A percentile compares a stretch with the other conserved stretches of the same genome.
phyloP scores from a whole-genome alignment of 2,797 vertebrate species.

The Oceanodroma leucorhoa region DNA sequence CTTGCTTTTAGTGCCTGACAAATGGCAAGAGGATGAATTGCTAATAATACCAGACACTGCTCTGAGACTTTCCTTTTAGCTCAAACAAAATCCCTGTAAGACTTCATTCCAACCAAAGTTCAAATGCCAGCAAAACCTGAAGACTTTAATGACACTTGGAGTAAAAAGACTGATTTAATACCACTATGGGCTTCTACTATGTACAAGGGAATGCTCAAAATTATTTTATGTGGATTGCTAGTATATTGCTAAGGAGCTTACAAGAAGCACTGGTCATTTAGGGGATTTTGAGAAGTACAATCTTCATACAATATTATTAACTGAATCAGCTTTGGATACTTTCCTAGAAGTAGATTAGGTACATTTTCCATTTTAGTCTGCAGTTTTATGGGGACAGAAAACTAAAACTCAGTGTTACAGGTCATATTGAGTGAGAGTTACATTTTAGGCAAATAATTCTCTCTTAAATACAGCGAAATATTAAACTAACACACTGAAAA shows the following conservation, averaged over 20 bases:
- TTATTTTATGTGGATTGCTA: conserved; percentile 28
- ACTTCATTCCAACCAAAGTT: conserved; percentile 4
- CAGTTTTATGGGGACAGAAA: background rate
- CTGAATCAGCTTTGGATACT: conserved; percentile 11
- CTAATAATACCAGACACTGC: background rate
- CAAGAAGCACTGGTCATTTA: background rate
- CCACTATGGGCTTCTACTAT: background rate
- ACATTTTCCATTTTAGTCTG: background rate
- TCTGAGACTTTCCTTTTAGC: background rate
- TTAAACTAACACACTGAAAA: background rate
- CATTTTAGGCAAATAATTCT: background rate
- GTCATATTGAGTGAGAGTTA: background rate
- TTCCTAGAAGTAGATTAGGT: conserved; percentile 31
- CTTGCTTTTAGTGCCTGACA: background rate
- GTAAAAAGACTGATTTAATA: conserved; percentile 45
- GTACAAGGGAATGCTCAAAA: conserved; percentile 48
- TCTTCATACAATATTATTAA: conserved; percentile 14
- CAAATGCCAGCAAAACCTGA: background rate
- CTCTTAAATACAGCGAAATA: background rate
- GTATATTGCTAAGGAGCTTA: background rate
- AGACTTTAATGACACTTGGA: background rate
- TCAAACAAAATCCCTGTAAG: background rate
- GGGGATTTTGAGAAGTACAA: conserved; percentile 11
- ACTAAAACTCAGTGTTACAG: background rate
- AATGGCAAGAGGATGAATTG: background rate